Base-by-base conservation (phyloP, 2,113 vertebrate genomes). In the Sebastes schlegelii region DNA sequence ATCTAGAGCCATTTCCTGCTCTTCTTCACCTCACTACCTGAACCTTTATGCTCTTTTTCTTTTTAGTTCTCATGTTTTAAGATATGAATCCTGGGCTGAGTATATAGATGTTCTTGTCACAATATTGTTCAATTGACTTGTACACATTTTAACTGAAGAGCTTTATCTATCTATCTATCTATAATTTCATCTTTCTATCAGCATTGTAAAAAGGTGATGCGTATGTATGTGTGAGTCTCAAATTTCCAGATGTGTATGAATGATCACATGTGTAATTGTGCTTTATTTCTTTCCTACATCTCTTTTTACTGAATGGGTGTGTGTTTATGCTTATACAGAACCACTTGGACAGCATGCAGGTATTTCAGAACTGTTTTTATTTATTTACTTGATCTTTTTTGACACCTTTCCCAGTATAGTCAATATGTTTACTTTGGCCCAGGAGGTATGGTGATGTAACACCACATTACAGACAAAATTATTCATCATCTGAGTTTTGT, bases 311-410 rank as follows among this genome's bases (percentile, higher is more conserved):
- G 93, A 96, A 93, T 91, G 91, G 90, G 79, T 94, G 92, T 95
- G 93, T 94, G 93, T 95, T 94, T 95, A 91, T 96, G 95, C 96
- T 96, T 93, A 94, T 92, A 93, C 97, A 99, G 98, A 98, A 94
- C 96, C 96, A 98, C 95, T 95, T 99, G 98, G 98, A 99, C 96
- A 97, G 97, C 97, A 98, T 99, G 98, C 98, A 99, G 98, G 98
- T 99, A 99, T 95, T 97, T 95, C 95, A 93, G 85, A 80, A 73
- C 78, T 86, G 88, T 77, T 94, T 94, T 88, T 75, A 87, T 90
- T 90, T 74, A 71, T 87, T 85, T 80, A 76, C 73, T 73, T 91
- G 58, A 80, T 87, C 68, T 82, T 73, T 70, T 85, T 83, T 58
- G 75, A 68, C 55, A 58, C 51, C 17, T 84, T 75, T 79, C 58